Evolutionary conservation across 2,797 vertebrate genomes (phyloP).

Genomic region (Trachops cirrhosus): DNA sequence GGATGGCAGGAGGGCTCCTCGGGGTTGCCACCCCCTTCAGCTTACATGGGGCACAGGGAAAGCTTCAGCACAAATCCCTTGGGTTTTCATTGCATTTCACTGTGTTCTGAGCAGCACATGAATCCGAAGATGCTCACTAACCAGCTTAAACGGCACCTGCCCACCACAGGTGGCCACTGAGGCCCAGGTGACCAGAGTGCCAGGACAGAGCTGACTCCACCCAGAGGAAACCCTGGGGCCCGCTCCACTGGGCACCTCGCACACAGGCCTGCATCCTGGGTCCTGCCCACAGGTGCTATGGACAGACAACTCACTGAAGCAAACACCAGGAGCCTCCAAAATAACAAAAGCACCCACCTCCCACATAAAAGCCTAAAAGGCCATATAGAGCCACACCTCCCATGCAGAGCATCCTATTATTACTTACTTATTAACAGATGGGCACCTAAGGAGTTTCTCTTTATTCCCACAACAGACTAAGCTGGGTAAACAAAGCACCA

Average conservation of each 20-base stretch:
- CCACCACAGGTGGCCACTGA: no score
- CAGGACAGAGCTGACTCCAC: rapidly evolving
- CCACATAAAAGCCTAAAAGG: neutral
- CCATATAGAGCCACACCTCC: neutral
- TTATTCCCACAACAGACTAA: neutral
- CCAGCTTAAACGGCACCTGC: no score
- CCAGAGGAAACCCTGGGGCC: neutral
- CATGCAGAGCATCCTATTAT: no score
- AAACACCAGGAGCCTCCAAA: neutral
- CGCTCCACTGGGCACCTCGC: neutral
- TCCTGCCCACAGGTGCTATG: neutral
- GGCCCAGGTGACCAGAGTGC: rapidly evolving
- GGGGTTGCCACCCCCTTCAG: neutral
- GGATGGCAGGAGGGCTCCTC: neutral
- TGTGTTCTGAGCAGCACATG: neutral
- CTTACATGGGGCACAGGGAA: neutral
- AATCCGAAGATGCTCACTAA: neutral
- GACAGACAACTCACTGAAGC: neutral
- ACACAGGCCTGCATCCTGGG: no score
- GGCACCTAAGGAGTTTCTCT: neutral
- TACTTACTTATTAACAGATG: neutral
- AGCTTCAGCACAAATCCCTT: neutral
- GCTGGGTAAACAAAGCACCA: neutral
- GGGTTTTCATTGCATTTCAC: neutral
- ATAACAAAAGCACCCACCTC: neutral